Conservation (phyloP, 2,113 vertebrate species). For the Rhabdomys dilectus region DNA sequence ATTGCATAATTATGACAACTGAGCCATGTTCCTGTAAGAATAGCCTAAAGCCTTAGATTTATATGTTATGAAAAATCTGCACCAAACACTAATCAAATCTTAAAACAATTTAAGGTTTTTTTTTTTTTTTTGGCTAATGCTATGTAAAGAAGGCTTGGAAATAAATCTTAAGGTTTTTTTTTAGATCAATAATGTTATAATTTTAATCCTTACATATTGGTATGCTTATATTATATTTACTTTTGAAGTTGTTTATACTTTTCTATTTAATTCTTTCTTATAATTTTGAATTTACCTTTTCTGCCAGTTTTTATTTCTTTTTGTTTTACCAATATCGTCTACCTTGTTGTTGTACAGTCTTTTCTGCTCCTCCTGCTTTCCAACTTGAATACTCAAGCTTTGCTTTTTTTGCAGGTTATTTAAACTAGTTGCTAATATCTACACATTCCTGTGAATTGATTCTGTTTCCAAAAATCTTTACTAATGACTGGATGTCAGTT, state of each 20-base stretch:
- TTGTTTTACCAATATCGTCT: not conserved
- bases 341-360: not conserved
- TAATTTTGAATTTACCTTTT: not conserved
- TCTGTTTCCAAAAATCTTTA: not conserved
- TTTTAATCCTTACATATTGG: not conserved
- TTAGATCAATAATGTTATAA: not conserved
- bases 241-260: not conserved
- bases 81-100: not conserved
- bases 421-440: not conserved
- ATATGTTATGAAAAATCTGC: not conserved
- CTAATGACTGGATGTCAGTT: not conserved
- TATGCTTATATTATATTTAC: not conserved
- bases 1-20: not conserved
- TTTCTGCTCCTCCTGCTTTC: not conserved
- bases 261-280: conserved; percentile 1
- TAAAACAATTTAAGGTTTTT: not conserved
- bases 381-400: not conserved
- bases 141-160: not conserved
- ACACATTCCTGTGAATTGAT: not conserved
- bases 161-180: not conserved
- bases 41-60: not conserved
- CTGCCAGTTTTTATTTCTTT: not conserved
- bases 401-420: not conserved
- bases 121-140: not conserved
- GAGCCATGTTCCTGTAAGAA: not conserved